A percentile compares a stretch with the other conserved stretches of the same genome.
These are phyloP conservation scores for Lipotes vexillifer DNA, from an alignment of 2,113 vertebrate genomes.

Conservation along the genomic window DNA sequence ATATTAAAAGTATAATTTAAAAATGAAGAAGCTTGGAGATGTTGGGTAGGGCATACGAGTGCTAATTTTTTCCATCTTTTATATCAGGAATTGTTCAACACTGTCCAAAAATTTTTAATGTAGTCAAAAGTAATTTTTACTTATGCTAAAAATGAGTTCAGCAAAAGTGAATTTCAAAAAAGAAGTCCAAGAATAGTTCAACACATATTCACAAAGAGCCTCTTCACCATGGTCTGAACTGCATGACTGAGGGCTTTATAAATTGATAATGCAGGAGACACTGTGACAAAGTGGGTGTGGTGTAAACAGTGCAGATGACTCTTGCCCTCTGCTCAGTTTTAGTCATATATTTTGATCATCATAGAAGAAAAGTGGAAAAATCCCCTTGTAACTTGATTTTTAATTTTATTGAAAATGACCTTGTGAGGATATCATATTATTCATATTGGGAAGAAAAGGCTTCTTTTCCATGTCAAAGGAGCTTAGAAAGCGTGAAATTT, in stretches of 20 bases:
- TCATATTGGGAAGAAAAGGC: conserved; percentile 11
- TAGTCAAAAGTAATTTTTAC: neutral
- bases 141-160: neutral
- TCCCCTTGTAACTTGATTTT: neutral
- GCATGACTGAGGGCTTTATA: neutral
- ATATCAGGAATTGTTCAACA: neutral
- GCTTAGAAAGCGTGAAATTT: neutral
- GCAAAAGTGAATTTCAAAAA: neutral
- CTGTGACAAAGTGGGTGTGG: neutral
- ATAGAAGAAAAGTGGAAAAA: neutral
- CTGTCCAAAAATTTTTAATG: neutral
- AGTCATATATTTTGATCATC: neutral
- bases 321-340: neutral
- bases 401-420: conserved; percentile 30
- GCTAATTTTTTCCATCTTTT: neutral
- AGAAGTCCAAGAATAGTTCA: neutral
- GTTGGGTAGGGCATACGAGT: neutral
- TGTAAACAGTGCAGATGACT: neutral
- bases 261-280: neutral
- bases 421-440: conserved; percentile 21
- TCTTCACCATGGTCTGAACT: neutral
- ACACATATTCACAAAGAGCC: neutral
- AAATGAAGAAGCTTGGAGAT: neutral
- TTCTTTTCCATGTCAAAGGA: conserved; percentile 43
- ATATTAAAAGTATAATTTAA: neutral